Percentiles rank a stretch among this genome's conserved stretches.
These are phyloP conservation scores for Drosophila ochracea DNA, from an alignment of 2,888 invertebrate species.

Conservation along the genomic window DNA sequence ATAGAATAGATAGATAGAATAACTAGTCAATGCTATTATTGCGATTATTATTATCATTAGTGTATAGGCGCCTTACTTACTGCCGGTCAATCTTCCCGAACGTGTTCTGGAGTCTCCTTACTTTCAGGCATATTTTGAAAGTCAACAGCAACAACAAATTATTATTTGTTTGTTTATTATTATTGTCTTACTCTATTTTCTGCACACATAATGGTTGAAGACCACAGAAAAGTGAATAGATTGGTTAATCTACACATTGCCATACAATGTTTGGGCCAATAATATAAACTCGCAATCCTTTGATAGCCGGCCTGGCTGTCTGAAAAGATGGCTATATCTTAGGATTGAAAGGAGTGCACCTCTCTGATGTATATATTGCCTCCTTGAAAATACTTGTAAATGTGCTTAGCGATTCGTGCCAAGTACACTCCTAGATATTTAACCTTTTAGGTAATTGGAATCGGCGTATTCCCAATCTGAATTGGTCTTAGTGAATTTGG, in stretches of 20 bases:
- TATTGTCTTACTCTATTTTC: not conserved
- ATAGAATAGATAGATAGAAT: too few species aligned
- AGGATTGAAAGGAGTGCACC: not conserved
- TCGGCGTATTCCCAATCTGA: not conserved
- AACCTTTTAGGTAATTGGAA: not conserved
- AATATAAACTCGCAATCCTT: not conserved
- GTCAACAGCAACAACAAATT: not conserved
- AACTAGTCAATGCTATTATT: not conserved
- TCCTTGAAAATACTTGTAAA: not conserved
- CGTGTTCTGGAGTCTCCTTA: not conserved
- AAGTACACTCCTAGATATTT: not conserved
- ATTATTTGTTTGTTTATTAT: too few species aligned
- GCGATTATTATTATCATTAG: not conserved
- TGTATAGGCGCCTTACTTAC: too few species aligned
- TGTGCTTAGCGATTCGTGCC: not conserved
- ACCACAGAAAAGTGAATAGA: not conserved
- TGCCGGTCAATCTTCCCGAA: not conserved
- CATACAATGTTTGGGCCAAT: not conserved
- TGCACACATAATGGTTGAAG: not conserved
- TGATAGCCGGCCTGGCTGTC: too few species aligned
- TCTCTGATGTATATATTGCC: not conserved
- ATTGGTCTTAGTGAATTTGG: not conserved
- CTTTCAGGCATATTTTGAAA: not conserved
- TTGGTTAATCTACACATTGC: not conserved
- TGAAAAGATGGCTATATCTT: not conserved